phyloP scores from a whole-genome alignment of 1,140 invertebrate species.

The Eriocheir sinensis region DNA sequence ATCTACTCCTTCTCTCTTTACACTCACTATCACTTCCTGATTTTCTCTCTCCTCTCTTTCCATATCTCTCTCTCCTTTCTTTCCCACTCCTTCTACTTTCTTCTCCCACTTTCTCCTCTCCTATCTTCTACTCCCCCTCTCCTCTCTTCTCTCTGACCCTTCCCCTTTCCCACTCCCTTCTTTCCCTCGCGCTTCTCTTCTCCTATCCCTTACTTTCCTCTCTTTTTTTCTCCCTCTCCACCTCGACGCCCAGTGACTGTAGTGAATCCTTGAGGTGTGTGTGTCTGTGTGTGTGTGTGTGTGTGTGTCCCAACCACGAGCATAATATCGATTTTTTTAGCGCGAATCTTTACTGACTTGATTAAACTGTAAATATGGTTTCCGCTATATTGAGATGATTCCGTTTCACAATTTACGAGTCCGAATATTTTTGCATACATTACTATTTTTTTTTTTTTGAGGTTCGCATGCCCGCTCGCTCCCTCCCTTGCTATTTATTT shows the following conservation, averaged over 20 bases:
- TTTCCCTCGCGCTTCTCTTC: neutral
- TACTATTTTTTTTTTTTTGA: neutral
- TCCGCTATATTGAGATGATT: slow-evolving; percentile 7
- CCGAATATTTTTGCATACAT: slow-evolving; percentile 2
- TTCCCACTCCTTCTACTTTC: neutral
- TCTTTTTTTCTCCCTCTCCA: neutral
- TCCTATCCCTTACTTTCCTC: neutral
- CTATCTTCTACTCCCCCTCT: neutral
- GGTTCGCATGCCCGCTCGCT: too few relatives aligned
- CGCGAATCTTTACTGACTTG: neutral
- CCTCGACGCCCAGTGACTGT: neutral
- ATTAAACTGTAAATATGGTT: slow-evolving; percentile 5
- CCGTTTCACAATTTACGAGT: neutral
- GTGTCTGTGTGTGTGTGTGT: too few relatives aligned
- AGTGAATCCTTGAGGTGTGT: neutral
- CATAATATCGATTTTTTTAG: slow-evolving; percentile 27
- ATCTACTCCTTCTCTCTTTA: too few relatives aligned
- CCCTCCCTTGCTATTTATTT: neutral
- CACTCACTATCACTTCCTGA: too few relatives aligned
- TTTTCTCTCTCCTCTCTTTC: too few relatives aligned
- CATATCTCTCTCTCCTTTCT: too few relatives aligned
- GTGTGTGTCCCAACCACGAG: too few relatives aligned
- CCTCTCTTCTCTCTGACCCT: too few relatives aligned
- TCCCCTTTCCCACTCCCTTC: neutral
- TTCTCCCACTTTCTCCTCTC: slow-evolving; percentile 20